phyloP scores from a whole-genome alignment of 2,888 invertebrate genomes.

The Drosophila phalerata region DNA sequence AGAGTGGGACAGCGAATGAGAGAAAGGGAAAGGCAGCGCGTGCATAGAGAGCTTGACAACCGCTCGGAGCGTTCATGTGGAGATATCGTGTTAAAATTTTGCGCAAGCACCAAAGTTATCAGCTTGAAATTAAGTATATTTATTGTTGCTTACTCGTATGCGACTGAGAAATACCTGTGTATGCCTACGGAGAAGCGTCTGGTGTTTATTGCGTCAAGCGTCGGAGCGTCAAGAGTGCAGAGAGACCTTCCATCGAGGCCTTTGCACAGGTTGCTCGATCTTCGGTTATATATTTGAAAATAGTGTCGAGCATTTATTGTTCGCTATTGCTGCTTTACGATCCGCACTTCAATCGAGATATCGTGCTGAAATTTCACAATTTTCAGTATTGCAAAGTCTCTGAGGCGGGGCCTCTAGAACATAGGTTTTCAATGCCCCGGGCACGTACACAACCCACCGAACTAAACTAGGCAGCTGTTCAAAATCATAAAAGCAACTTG shows the following conservation, averaged over 20 bases:
- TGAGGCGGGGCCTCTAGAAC: constrained; percentile 50
- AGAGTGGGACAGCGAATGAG: neutral
- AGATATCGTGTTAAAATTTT: constrained; percentile 75
- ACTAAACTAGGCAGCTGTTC: constrained; percentile 15
- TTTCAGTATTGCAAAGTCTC: constrained; percentile 43
- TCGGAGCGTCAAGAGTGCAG: neutral
- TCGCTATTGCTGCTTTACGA: constrained; percentile 53
- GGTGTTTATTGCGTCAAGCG: constrained; percentile 5
- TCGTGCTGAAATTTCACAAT: constrained; percentile 76
- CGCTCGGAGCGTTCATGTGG: constrained; percentile 32
- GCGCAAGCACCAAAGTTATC: constrained; percentile 73
- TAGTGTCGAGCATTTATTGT: constrained; percentile 39
- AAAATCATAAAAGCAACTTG: constrained; percentile 22
- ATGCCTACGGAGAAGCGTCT: constrained; percentile 10
- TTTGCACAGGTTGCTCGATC: constrained; percentile 23
- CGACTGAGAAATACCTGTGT: constrained; percentile 21
- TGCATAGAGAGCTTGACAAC: constrained; percentile 27
- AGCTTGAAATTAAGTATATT: constrained; percentile 65
- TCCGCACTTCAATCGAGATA: constrained; percentile 61
- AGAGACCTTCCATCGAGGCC: constrained; percentile 33
- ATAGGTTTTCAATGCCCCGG: constrained; percentile 35
- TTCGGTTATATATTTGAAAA: constrained; percentile 29
- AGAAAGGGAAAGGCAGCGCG: constrained; percentile 3
- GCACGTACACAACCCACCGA: constrained; percentile 54
- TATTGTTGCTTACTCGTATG: constrained; percentile 47